phyloP scores from a whole-genome alignment of 2,888 invertebrate species.

The Hedychridium roseum region DNA sequence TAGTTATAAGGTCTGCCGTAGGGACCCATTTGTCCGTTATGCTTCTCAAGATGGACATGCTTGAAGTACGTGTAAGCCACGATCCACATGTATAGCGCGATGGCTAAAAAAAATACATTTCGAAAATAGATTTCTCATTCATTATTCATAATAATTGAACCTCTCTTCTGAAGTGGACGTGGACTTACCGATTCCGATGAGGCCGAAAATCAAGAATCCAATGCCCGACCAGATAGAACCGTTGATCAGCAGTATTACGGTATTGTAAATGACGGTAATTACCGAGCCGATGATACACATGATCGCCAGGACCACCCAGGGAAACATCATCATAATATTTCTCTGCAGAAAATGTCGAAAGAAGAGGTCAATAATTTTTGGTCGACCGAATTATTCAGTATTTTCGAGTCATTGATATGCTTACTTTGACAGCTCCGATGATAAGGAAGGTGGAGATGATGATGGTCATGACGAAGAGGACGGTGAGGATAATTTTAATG shows the following conservation, averaged over 20 bases:
- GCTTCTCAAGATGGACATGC: constrained; percentile 67
- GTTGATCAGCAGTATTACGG: no score
- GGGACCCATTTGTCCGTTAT: constrained; percentile 53
- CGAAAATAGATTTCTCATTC: neutral
- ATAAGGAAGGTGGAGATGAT: constrained; percentile 81
- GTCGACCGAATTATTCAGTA: no score
- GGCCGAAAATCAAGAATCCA: no score
- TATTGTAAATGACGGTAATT: constrained; percentile 27
- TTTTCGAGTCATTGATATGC: no score
- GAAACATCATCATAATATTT: constrained; percentile 83
- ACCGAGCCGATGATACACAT: neutral
- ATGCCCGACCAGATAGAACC: no score
- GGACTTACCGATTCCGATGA: no score
- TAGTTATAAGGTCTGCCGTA: constrained; percentile 60
- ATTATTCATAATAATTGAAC: neutral
- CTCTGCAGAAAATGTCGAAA: constrained; percentile 71
- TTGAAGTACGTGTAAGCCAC: constrained; percentile 86
- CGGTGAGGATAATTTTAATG: constrained; percentile 80
- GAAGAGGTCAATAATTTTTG: no score
- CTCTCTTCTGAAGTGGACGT: no score
- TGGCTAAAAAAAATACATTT: constrained; percentile 68
- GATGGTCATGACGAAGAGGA: constrained; percentile 84
- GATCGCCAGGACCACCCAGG: constrained; percentile 78
- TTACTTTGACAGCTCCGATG: constrained; percentile 79
- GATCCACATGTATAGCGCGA: constrained; percentile 83